phyloP scores from a whole-genome alignment of 2,113 vertebrate genomes.

The Falco punctatus region DNA sequence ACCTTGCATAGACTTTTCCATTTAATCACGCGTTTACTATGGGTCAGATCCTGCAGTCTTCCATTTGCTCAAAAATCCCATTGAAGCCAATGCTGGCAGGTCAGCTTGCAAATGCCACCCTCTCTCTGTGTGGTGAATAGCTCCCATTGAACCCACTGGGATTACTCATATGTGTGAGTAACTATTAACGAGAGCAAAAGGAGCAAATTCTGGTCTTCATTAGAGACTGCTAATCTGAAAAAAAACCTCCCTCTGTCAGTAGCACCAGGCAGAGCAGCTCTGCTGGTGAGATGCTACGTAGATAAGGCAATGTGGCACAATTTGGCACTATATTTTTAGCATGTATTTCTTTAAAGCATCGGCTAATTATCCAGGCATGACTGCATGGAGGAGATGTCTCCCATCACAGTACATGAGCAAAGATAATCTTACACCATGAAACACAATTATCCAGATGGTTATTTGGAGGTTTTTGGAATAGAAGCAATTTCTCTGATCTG shows the following conservation, averaged over 20 bases:
- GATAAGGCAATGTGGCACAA: neutral
- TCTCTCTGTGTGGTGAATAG: constrained; percentile 20
- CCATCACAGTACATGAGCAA: neutral
- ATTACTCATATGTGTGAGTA: constrained; percentile 43
- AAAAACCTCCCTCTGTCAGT: neutral
- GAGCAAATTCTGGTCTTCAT: constrained; percentile 4
- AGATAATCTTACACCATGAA: constrained; percentile 15
- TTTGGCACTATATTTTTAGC: neutral
- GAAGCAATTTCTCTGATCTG: constrained; percentile 8
- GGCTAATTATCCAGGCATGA: neutral
- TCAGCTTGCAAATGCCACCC: constrained; percentile 28
- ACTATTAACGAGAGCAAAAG: neutral
- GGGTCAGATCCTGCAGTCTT: constrained; percentile 27
- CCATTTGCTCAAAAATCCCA: constrained; percentile 30
- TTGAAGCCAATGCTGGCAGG: constrained; percentile 11
- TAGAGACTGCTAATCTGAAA: neutral
- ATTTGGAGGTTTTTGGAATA: constrained; percentile 34
- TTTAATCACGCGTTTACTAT: neutral
- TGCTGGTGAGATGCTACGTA: neutral
- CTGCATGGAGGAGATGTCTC: neutral
- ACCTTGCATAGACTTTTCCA: constrained; percentile 27
- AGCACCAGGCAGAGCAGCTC: neutral
- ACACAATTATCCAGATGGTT: constrained; percentile 40
- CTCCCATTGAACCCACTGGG: constrained; percentile 23
- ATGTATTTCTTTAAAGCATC: neutral